Percentiles rank a stretch among this genome's conserved stretches.
Evolutionary conservation across 1,140 invertebrate species (phyloP).

Genomic region (Pristionchus pacificus): DNA sequence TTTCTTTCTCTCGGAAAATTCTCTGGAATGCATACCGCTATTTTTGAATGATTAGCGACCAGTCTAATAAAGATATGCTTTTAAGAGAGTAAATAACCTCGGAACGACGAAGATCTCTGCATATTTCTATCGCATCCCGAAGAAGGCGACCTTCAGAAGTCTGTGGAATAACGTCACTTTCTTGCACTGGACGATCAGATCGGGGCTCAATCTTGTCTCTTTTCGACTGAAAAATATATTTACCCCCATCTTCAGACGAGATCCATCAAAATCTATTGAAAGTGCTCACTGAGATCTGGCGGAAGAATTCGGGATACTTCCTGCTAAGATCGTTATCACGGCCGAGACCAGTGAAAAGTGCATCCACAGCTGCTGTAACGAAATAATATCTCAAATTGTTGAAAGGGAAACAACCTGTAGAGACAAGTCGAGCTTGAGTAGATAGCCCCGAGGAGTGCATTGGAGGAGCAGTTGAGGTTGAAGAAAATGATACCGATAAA

Average conservation of each 20-base stretch:
- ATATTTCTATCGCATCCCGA: not conserved
- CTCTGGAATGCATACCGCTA: not conserved
- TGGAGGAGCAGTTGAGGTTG: too few relatives aligned
- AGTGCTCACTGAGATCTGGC: not conserved
- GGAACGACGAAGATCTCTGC: not conserved
- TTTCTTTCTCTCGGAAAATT: not conserved
- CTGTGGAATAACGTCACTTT: too few relatives aligned
- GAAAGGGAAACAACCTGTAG: too few relatives aligned
- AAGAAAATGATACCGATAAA: too few relatives aligned
- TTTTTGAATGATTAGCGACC: not conserved
- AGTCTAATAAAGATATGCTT: too few relatives aligned
- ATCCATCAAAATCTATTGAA: conserved; percentile 7
- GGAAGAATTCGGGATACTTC: conserved; percentile 18
- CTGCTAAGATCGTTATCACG: conserved; percentile 5
- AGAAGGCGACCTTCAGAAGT: not conserved
- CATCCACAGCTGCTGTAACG: too few relatives aligned
- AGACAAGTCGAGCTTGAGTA: too few relatives aligned
- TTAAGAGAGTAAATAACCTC: too few relatives aligned
- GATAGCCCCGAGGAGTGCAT: too few relatives aligned
- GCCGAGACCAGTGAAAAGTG: not conserved
- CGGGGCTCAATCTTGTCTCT: too few relatives aligned
- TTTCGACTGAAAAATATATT: not conserved
- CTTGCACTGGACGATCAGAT: too few relatives aligned
- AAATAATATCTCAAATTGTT: too few relatives aligned
- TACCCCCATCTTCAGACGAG: not conserved